Evolutionary conservation across 2,797 vertebrate species (phyloP), one percentile per base, ranked within the genome.

Genomic region (Urocyon cinereoargenteus): DNA sequence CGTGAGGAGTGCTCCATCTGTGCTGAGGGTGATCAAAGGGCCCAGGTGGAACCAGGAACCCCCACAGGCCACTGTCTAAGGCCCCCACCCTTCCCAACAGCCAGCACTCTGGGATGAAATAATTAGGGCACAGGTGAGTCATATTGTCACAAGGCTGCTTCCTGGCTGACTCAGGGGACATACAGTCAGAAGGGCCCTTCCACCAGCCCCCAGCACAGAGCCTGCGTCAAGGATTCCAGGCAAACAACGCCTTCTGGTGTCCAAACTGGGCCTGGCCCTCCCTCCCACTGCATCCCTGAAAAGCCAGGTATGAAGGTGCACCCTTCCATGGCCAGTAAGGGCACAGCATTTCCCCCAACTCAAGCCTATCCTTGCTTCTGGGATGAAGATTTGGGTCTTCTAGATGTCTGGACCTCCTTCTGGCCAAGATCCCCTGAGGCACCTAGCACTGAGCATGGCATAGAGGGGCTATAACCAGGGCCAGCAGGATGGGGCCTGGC

Each of bases 101-200:
- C 84, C 86, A 73, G 4, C 19, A 24, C 57, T 59, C 68, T 34
- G 12, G 40, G 24, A 91, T 85, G 94, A 95, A 96, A 88, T 78
- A 64, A n/a, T 73, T 18, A 93, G 89, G 28, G 91, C 86, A 59
- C 95, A 97, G 95, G 94, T 97, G 98, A 97, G 94, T 98, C 97
- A 94, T 92, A 22, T 4, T 81, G 77, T 85, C 93, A 90, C 83
- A 88, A 84, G 93, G 86, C 90, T 0, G 57, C 64, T 93, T 95
- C 90, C 91, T 36, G 24, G 91, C 93, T 97, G 93, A 97, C 62
- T 94, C 95, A 92, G 90, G 84, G 61, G 13, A 53, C 88, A 45
- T 45, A 45, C 40, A 21, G 70, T 40, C 85, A 62, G 87, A 94
- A 31, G 75, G 86, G 82, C 83, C 89, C 66, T 62, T 31, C 82